Percentiles rank a stretch among this genome's conserved stretches.
Conservation (phyloP, 2,888 invertebrate species). For the Sarcophaga caerulescens region DNA sequence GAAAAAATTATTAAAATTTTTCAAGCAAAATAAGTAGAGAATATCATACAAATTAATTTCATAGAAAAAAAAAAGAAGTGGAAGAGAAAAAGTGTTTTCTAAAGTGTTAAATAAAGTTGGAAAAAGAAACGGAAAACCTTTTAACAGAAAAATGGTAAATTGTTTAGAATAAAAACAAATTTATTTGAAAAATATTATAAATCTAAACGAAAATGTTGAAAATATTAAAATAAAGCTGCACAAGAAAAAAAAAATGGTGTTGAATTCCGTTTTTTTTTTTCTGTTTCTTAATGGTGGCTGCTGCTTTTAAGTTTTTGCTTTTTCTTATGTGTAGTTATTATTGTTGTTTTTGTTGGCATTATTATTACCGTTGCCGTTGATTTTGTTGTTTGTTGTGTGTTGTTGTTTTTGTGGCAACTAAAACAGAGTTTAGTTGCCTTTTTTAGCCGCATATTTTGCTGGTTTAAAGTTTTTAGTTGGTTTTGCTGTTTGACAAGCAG, state of each 20-base stretch:
- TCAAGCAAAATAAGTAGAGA: too few relatives aligned
- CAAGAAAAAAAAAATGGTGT: slow-evolving; percentile 36
- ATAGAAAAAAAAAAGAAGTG: too few relatives aligned
- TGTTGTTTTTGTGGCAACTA: slow-evolving; percentile 60
- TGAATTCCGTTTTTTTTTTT: slow-evolving; percentile 13
- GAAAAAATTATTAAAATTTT: too few relatives aligned
- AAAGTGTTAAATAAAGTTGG: slow-evolving; percentile 5
- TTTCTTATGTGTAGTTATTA: slow-evolving; percentile 33
- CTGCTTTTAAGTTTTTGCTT: slow-evolving; percentile 32
- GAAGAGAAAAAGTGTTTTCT: too few relatives aligned
- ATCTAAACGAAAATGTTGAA: background rate
- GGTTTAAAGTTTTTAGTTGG: slow-evolving; percentile 29
- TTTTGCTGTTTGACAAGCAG: slow-evolving; percentile 1
- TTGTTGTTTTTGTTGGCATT: slow-evolving; percentile 67
- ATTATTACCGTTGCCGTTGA: slow-evolving; percentile 55
- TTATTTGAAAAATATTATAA: background rate
- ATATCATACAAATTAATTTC: too few relatives aligned
- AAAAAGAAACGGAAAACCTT: background rate
- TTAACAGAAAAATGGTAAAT: slow-evolving; percentile 17
- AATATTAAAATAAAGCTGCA: slow-evolving; percentile 21
- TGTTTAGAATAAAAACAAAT: background rate
- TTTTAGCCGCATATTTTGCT: slow-evolving; percentile 56
- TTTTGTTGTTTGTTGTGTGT: slow-evolving; percentile 63
- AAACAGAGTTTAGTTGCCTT: slow-evolving; percentile 57
- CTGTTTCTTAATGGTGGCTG: slow-evolving; percentile 44